Conservation (phyloP, 64 coral and sea anemone species). For the Pachyseris speciosa region DNA sequence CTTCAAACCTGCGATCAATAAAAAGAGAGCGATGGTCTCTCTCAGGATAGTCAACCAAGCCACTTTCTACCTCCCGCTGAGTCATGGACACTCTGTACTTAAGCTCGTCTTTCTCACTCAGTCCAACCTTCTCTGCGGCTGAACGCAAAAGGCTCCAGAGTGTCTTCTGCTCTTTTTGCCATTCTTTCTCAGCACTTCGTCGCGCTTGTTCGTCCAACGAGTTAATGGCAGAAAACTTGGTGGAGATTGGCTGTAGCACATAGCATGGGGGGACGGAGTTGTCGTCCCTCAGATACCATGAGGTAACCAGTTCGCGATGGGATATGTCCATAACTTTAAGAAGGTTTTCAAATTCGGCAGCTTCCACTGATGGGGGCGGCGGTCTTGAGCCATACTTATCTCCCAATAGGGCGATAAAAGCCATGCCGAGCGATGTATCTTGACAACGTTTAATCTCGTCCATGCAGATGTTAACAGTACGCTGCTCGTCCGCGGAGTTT, state of each 20-base stretch:
- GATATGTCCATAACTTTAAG: slow-evolving; percentile 31
- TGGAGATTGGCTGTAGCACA: slow-evolving; percentile 48
- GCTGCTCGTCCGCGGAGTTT: slow-evolving; percentile 65
- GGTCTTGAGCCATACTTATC: slow-evolving; percentile 67
- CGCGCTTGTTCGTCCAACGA: slow-evolving; percentile 8
- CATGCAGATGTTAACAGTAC: slow-evolving; percentile 56
- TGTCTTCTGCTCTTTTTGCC: slow-evolving; percentile 14
- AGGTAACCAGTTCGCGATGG: neutral
- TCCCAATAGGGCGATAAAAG: slow-evolving; percentile 55
- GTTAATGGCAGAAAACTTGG: slow-evolving; percentile 40
- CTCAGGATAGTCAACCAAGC: slow-evolving; percentile 13
- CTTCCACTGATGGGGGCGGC: slow-evolving; percentile 14
- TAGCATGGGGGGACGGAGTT: slow-evolving; percentile 48
- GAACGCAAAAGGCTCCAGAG: slow-evolving; percentile 25
- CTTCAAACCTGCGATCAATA: slow-evolving; percentile 61
- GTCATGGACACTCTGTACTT: slow-evolving; percentile 47
- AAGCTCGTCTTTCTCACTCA: slow-evolving; percentile 24
- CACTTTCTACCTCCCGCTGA: slow-evolving; percentile 59
- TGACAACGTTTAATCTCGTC: slow-evolving; percentile 77
- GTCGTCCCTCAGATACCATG: slow-evolving; percentile 50
- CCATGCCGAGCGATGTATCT: slow-evolving; percentile 49
- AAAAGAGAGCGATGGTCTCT: slow-evolving; percentile 26
- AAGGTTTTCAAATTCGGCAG: slow-evolving; percentile 41
- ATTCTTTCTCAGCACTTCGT: slow-evolving; percentile 25
- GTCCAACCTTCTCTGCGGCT: slow-evolving; percentile 21